Evolutionary conservation across 2,113 vertebrate genomes (phyloP).

Genomic region (Probosciger aterrimus): DNA sequence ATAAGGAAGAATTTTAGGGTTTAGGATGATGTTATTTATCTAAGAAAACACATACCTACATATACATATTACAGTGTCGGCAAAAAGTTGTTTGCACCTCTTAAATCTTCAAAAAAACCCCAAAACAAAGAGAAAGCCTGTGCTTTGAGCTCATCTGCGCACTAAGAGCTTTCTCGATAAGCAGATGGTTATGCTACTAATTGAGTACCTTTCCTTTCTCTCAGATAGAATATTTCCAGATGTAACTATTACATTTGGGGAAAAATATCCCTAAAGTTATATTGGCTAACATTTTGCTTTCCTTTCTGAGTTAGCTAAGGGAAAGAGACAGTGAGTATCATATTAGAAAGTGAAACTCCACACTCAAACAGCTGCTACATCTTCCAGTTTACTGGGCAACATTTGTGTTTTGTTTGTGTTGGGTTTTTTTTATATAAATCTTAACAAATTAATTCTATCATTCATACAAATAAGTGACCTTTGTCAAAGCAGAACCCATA

Average conservation of each 20-base stretch:
- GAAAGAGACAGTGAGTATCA: not conserved
- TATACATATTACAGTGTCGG: not conserved
- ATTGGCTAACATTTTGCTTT: not conserved
- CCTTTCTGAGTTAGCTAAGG: not conserved
- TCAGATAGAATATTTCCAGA: not conserved
- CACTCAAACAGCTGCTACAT: not conserved
- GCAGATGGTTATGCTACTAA: not conserved
- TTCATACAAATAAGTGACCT: not conserved
- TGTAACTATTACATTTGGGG: not conserved
- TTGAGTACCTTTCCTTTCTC: not conserved
- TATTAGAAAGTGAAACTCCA: not conserved
- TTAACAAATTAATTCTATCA: not conserved
- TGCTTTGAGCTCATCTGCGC: not conserved
- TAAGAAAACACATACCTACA: not conserved
- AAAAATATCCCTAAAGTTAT: not conserved
- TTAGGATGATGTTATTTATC: not conserved
- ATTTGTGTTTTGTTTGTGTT: not conserved
- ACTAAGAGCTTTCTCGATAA: not conserved
- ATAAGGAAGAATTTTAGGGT: rapidly evolving
- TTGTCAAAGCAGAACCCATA: not conserved
- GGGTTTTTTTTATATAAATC: not conserved
- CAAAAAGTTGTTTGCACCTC: not conserved
- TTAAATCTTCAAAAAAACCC: not conserved
- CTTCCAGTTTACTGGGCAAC: not conserved
- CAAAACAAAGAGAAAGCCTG: not conserved